Base-by-base conservation (phyloP, 1,140 invertebrate species). In the Drosophila funebris region DNA sequence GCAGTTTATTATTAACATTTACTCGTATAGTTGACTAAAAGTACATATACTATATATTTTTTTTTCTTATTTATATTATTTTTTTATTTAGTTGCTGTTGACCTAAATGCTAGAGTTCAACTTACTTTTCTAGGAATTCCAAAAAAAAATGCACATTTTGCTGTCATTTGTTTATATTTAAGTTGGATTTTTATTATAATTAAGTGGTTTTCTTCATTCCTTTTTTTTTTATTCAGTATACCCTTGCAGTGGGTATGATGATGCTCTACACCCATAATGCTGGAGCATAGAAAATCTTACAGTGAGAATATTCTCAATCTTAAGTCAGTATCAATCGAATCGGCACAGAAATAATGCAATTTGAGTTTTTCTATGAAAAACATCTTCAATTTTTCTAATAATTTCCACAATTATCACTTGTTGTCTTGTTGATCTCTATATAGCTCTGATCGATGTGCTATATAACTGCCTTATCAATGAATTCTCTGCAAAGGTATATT, bases 101-200 rank as follows among this genome's bases (percentile, higher is more conserved):
- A 64, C 18, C 56, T 77, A 68, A 64, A 72, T 64, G 63, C 78
- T 85, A 85, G 46, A 87, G 82, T 87, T 87, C 22, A 72, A 73
- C 82, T 87, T 85, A 85, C 63, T 33, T 41, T 44, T 22, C 78
- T 85, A 88, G 48, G 57, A 81, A 77, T 77, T 56, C n/a, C n/a
- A 20, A 48, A 73, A 57, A 74, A 77, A 87, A 85, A 83, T 37
- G 44, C 60, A 53, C 58, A 53, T 48, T 53, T 44, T 66, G 57
- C 14, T 24, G 57, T 69, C 9, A 57, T 61, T 73, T 57, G 37
- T 16, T 48, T 54, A 52, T 43, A n/a, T 43, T 39, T 41, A 18
- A 62, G 22, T 27, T 62, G 27, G 46, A 62, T 57, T 57, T 39
- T 57, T 13, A 27, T 52, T 41, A 63, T 29, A 41, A 29, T 48